A percentile compares a stretch with the other conserved stretches of the same genome.
These are phyloP conservation scores for Mesocentrotus franciscanus DNA, from an alignment of 53 echinoderm and acorn worm species.

Conservation along the genomic window DNA sequence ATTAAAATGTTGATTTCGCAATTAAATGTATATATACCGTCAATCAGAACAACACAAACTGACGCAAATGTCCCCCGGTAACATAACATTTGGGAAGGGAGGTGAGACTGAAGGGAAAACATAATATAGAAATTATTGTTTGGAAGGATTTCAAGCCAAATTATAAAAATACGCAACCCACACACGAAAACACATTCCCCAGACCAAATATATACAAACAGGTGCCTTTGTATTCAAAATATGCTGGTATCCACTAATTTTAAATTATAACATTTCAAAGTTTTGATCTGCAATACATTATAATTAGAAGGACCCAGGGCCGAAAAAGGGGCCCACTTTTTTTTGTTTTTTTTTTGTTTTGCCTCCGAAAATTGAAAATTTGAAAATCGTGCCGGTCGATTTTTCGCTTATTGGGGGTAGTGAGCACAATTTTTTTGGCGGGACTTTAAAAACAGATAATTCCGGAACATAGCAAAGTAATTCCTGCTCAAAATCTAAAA, in stretches of 20 bases:
- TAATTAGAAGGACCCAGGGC: too few relatives aligned
- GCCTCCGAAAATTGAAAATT: too few relatives aligned
- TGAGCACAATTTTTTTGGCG: too few relatives aligned
- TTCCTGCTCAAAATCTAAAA: too few relatives aligned
- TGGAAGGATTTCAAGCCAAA: background rate
- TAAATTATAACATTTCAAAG: background rate
- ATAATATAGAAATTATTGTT: background rate
- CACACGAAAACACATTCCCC: background rate
- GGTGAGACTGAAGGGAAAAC: background rate
- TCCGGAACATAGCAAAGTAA: too few relatives aligned
- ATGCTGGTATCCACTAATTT: background rate
- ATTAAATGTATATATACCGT: too few relatives aligned
- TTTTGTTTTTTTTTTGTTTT: too few relatives aligned
- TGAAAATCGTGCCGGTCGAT: too few relatives aligned
- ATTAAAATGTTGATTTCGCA: background rate
- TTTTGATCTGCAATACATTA: too few relatives aligned
- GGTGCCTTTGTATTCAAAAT: too few relatives aligned
- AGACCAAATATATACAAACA: background rate
- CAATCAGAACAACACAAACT: background rate
- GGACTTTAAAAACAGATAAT: background rate
- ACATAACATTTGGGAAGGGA: constrained; percentile 10
- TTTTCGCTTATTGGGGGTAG: too few relatives aligned
- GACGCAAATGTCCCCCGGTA: background rate
- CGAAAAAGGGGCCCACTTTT: too few relatives aligned
- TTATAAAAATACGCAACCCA: background rate